Evolutionary conservation across 1,140 invertebrate genomes (phyloP).

Genomic region (Pomacea maculata): DNA sequence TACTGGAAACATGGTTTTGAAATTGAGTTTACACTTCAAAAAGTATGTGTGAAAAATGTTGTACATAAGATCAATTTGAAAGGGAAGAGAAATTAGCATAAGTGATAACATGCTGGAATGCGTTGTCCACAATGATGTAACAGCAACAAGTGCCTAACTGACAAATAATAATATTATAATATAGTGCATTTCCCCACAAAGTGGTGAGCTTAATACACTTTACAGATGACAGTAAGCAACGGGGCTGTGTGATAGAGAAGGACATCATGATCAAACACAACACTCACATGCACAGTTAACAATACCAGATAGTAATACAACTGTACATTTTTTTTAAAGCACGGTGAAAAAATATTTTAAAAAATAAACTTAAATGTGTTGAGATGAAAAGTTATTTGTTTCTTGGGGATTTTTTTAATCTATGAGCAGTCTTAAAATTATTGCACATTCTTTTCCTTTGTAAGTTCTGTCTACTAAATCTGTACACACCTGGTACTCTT

Average conservation of each 20-base stretch:
- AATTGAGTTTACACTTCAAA: no score
- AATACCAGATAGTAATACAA: no score
- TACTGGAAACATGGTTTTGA: no score
- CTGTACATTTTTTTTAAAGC: neutral
- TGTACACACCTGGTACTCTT: slow-evolving; percentile 20
- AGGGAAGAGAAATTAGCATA: neutral
- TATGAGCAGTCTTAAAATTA: neutral
- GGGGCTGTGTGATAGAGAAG: neutral
- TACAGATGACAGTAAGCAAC: no score
- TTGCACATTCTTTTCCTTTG: neutral
- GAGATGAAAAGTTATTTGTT: neutral
- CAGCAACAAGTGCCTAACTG: neutral
- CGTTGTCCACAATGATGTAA: neutral
- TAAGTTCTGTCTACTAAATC: neutral
- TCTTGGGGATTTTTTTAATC: neutral
- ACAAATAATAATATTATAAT: neutral
- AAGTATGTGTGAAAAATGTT: no score
- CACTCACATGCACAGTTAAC: no score
- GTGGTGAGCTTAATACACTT: no score
- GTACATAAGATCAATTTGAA: neutral
- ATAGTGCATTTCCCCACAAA: no score
- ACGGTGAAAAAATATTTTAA: neutral
- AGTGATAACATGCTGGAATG: neutral
- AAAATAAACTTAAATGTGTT: neutral
- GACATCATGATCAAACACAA: neutral